These are phyloP conservation scores for Rhinopomastus cyanomelas DNA, from an alignment of 2,113 vertebrate species.

Conservation along the genomic window DNA sequence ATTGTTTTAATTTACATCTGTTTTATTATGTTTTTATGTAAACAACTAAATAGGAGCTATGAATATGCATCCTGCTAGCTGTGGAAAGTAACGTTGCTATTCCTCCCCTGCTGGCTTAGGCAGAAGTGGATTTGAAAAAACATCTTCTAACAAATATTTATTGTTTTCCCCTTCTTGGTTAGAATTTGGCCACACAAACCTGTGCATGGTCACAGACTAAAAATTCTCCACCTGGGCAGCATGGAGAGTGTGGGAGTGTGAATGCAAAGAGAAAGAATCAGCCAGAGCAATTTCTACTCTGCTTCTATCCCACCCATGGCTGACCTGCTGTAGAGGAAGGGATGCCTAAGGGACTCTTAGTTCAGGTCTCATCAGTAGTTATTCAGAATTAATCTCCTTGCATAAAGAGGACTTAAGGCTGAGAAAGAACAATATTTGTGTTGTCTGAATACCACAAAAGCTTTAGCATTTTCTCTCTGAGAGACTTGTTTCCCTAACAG, in stretches of 20 bases:
- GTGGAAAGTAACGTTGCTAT: not conserved
- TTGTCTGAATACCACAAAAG: not conserved
- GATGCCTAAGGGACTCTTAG: not conserved
- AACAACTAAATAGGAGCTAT: not conserved
- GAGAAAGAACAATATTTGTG: not conserved
- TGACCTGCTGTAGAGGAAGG: not conserved
- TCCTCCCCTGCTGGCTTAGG: not conserved
- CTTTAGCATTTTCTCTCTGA: not conserved
- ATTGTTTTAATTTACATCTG: not conserved
- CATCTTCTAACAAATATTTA: not conserved
- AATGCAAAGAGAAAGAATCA: not conserved
- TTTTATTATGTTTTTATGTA: conserved; percentile 1
- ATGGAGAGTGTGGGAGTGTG: rapidly evolving
- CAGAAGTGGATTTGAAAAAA: not conserved
- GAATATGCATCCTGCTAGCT: not conserved
- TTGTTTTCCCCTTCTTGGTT: not conserved
- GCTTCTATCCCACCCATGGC: rapidly evolving
- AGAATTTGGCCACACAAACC: not conserved
- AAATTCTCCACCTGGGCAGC: not conserved
- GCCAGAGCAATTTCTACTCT: not conserved
- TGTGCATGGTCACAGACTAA: not conserved
- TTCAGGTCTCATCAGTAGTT: not conserved
- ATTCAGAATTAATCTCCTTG: not conserved
- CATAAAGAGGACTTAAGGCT: not conserved
- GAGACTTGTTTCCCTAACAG: not conserved